Evolutionary conservation across 2,888 invertebrate species (phyloP).

Genomic region (Nasonovia ribisnigri): DNA sequence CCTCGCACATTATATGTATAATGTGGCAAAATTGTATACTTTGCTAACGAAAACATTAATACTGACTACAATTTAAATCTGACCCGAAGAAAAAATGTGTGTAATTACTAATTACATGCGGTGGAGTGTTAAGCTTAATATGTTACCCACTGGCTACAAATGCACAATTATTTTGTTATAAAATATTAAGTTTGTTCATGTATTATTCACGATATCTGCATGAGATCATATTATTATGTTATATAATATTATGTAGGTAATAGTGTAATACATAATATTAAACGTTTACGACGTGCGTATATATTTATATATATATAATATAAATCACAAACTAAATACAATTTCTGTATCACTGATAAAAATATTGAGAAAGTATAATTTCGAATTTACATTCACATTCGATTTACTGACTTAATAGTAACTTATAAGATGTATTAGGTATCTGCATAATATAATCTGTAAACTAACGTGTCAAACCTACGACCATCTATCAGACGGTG

Average conservation of each 20-base stretch:
- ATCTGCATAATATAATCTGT: neutral
- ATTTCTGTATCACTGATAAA: conserved; percentile 2
- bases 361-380: conserved; percentile 30
- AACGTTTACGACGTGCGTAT: neutral
- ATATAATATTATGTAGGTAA: neutral
- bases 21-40: neutral
- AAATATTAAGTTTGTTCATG: neutral
- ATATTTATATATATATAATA: neutral
- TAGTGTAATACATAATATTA: neutral
- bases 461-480: neutral
- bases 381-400: conserved; percentile 15
- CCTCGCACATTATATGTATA: neutral
- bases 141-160: neutral
- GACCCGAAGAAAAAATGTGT: neutral
- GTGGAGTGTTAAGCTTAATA: neutral
- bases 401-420: neutral
- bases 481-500: neutral
- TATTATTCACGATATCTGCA: neutral
- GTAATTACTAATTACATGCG: neutral
- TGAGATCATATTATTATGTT: neutral
- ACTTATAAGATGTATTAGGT: no score
- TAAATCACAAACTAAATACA: conserved; percentile 2
- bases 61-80: neutral
- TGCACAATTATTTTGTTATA: neutral
- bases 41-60: neutral